These are phyloP conservation scores for Shinisaurus crocodilurus DNA, from an alignment of 2,113 vertebrate genomes.

Conservation along the genomic window DNA sequence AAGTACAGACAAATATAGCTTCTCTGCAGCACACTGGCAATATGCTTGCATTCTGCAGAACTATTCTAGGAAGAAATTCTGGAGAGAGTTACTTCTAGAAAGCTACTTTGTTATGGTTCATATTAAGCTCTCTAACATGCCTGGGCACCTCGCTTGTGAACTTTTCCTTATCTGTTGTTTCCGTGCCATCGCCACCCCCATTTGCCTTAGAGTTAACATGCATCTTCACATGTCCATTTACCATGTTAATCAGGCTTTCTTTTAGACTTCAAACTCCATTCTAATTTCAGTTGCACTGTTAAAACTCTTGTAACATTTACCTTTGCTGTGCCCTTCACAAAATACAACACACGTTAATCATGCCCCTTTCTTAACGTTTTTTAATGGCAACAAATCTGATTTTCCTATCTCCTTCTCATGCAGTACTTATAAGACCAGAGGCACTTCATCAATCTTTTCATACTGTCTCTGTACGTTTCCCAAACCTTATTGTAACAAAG, in stretches of 20 bases:
- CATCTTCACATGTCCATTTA: background rate
- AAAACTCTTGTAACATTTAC: background rate
- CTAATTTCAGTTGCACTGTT: background rate
- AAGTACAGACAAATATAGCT: background rate
- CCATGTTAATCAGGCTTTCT: slow-evolving; percentile 8
- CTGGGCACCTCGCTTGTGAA: background rate
- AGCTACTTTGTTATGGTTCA: slow-evolving; percentile 1
- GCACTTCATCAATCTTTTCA: slow-evolving; percentile 4
- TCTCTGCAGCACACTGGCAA: slow-evolving; percentile 7
- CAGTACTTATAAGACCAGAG: background rate
- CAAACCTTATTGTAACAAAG: background rate
- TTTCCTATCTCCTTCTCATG: slow-evolving; percentile 3
- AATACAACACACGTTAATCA: background rate
- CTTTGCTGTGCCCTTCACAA: slow-evolving; percentile 26
- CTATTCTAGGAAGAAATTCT: background rate
- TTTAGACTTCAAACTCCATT: background rate
- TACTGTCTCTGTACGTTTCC: background rate
- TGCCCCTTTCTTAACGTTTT: background rate
- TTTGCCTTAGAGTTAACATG: background rate
- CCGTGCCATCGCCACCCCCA: background rate
- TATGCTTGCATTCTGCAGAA: slow-evolving; percentile 8
- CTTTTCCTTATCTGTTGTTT: background rate
- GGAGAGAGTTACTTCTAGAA: background rate
- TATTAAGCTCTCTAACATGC: background rate
- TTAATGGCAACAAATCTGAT: slow-evolving; percentile 24